A percentile compares a stretch with the other conserved stretches of the same genome.
Conservation (phyloP, 2,113 vertebrate species). For the chimpanzee (Pan troglodytes) region NHGRI_mPanTro3-v2.1_pri NC_072401.2:64005001-64005500, state of each 20-base stretch:
- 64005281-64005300: not conserved
- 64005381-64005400: not conserved
- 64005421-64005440: not conserved
- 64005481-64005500: not conserved
- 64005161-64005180: not conserved
- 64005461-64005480: not conserved
- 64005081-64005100: not conserved
- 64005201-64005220: not conserved
- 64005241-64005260: not conserved
- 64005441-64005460: not conserved
- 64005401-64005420: not conserved
- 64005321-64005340: not conserved
- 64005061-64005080: not conserved
- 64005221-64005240: not conserved
- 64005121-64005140: not conserved
- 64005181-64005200: not conserved
- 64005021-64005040: not conserved
- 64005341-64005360: not conserved
- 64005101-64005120: not conserved
- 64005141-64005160: not conserved
- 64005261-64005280: not conserved
- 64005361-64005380: not conserved
- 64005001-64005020: not conserved
- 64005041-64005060: not conserved
- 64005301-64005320: not conserved